Conservation (phyloP, 2,113 vertebrate species). For the Odobenus rosmarus region DNA sequence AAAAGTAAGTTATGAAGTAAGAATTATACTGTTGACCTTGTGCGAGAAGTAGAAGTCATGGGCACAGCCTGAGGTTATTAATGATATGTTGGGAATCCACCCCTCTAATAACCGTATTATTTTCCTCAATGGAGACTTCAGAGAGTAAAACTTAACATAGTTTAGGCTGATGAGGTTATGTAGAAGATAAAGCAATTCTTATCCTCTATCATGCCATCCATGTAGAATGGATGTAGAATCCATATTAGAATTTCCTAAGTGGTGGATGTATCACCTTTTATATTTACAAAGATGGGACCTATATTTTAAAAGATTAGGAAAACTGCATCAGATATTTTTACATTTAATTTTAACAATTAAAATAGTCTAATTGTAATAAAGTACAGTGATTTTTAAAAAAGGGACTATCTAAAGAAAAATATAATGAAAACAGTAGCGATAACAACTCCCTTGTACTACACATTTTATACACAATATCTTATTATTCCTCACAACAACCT, state of each 20-base stretch:
- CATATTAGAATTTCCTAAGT: constrained; percentile 48
- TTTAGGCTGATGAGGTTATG: constrained; percentile 23
- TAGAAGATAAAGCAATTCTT: constrained; percentile 34
- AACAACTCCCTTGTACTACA: background rate
- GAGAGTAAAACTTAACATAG: constrained; percentile 41
- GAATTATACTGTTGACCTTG: background rate
- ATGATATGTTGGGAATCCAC: background rate
- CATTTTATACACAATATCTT: background rate
- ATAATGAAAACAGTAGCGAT: background rate
- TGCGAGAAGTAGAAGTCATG: constrained; percentile 7
- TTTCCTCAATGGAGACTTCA: constrained; percentile 30
- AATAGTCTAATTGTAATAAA: constrained; percentile 19
- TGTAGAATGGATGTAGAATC: background rate
- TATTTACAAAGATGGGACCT: background rate
- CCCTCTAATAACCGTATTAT: background rate
- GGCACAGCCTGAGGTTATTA: constrained; percentile 24
- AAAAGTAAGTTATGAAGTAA: background rate
- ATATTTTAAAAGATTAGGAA: constrained; percentile 37
- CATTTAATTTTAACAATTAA: constrained; percentile 51
- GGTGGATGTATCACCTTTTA: background rate
- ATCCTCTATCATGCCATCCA: background rate
- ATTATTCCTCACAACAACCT: constrained; percentile 28
- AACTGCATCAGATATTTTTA: constrained; percentile 7
- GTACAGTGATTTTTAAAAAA: constrained; percentile 6
- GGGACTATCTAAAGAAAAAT: background rate